Base-by-base conservation (phyloP, 2,888 invertebrate species). In the Calliopum simillimum region DNA sequence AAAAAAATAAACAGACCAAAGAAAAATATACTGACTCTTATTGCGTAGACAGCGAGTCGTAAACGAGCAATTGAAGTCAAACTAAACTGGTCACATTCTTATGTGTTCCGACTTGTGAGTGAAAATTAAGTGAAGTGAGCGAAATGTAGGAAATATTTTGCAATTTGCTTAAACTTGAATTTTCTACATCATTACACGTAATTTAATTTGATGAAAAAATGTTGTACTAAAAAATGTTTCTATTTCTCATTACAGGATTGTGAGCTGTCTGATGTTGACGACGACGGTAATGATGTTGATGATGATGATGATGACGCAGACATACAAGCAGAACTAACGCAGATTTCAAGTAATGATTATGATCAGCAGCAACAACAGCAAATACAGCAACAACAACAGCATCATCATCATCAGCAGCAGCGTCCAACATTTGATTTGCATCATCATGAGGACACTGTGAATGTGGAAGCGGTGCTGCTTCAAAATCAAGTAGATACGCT, bases 401-500 rank as follows among this genome's bases (percentile, higher is more conserved):
- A 68, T 4, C 62, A 49, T 11, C 25, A 62, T 13, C 49, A 63
- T 1, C 73, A 62, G 5, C 49, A 63, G 0, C 73, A 62, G 5
- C 33, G 33, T 33, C 33, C 33, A 33, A 33, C 33, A 33, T 33
- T 33, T 33, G 33, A 33, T 33, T 33, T 33, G 33, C 33, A 74
- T 64, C 69, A 74, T 68, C 69, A 74, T 67, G 76, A 76, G 70
- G 75, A 73, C 47, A 71, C 79, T 47, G 73, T 82, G 73, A 84
- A 84, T 79, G 88, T 91, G 77, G 90, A 91, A 86, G 89, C 88
- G 79, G 88, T 90, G 76, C 87, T 89, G 77, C 87, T 90, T 74
- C 90, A 91, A 83, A 89, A 89, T 69, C 90, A 91, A 85, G 88
- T 92, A 77, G 90, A 91, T 80, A 90, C 91, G 70, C 84, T 92